A percentile compares a stretch with the other conserved stretches of the same genome.
These are phyloP conservation scores for Asbolus verrucosus DNA, from an alignment of 1,140 invertebrate genomes.

Conservation along the genomic window DNA sequence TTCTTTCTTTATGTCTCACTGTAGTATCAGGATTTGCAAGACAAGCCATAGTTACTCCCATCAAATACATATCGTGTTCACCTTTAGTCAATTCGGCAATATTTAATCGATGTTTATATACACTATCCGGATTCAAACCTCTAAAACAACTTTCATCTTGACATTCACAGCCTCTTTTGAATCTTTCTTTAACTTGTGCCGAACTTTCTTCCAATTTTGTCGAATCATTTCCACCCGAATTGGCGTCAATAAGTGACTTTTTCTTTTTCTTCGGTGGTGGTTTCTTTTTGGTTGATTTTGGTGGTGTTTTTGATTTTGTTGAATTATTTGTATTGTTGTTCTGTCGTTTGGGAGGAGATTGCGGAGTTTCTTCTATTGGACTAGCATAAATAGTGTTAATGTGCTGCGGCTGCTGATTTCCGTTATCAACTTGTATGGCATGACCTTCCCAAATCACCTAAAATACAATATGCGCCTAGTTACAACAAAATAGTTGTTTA, in stretches of 20 bases:
- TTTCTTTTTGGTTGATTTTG: slow-evolving; percentile 58
- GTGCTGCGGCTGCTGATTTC: slow-evolving; percentile 55
- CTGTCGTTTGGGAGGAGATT: slow-evolving; percentile 47
- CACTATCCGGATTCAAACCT: slow-evolving; percentile 77
- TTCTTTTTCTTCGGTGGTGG: slow-evolving; percentile 66
- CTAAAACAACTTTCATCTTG: slow-evolving; percentile 80
- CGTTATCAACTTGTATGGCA: slow-evolving; percentile 70
- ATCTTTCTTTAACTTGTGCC: slow-evolving; percentile 75
- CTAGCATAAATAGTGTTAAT: slow-evolving; percentile 59
- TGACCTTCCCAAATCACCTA: slow-evolving; percentile 74
- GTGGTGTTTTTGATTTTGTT: slow-evolving; percentile 54
- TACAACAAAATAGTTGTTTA: background rate
- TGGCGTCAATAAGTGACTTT: slow-evolving; percentile 55
- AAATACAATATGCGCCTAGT: slow-evolving; percentile 40
- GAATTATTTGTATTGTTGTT: slow-evolving; percentile 40
- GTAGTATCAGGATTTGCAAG: slow-evolving; percentile 80
- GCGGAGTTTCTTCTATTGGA: slow-evolving; percentile 47
- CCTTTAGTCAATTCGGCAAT: slow-evolving; percentile 77
- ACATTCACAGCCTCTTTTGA: slow-evolving; percentile 80
- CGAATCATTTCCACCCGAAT: slow-evolving; percentile 63
- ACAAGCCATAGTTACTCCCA: slow-evolving; percentile 85
- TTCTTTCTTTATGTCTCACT: slow-evolving; percentile 77
- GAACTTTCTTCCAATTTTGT: slow-evolving; percentile 71
- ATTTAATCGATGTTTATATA: slow-evolving; percentile 80
- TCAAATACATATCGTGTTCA: slow-evolving; percentile 78